A percentile compares a stretch with the other conserved stretches of the same genome.
Evolutionary conservation across 2,888 invertebrate genomes (phyloP).

Genomic region (Apamea monoglypha): DNA sequence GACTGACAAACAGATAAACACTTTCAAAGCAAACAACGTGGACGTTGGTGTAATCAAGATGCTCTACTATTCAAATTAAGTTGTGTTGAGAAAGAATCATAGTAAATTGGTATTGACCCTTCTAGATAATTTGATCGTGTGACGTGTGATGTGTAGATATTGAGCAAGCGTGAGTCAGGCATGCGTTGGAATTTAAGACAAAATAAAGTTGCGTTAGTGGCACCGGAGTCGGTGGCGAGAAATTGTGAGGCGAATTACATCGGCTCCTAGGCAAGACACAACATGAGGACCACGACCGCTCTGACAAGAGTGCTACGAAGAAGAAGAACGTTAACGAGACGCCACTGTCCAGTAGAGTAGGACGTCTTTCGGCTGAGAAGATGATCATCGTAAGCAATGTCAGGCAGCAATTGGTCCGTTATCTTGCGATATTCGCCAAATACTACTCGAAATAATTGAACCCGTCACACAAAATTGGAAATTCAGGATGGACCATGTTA

Average conservation of each 20-base stretch:
- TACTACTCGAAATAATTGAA: neutral
- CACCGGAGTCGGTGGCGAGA: neutral
- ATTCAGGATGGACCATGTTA: neutral
- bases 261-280: neutral
- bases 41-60: slow-evolving; percentile 8
- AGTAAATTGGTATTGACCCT: slow-evolving; percentile 30
- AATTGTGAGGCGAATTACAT: neutral
- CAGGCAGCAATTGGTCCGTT: neutral
- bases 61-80: slow-evolving; percentile 10
- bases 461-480: neutral
- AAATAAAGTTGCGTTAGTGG: slow-evolving; percentile 35
- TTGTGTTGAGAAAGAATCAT: slow-evolving; percentile 26
- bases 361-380: neutral
- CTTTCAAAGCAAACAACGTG: slow-evolving; percentile 4
- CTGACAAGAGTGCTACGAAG: neutral
- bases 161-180: slow-evolving; percentile 36
- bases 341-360: neutral
- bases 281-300: neutral
- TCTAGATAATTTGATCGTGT: slow-evolving; percentile 28
- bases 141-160: slow-evolving; percentile 18
- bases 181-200: slow-evolving; percentile 27
- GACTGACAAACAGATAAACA: neutral
- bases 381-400: neutral
- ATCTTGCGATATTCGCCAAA: neutral
- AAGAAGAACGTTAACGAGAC: neutral